Percentiles rank a stretch among this genome's conserved stretches.
Conservation (phyloP, 2,888 invertebrate species). For the Onchidella celtica region DNA sequence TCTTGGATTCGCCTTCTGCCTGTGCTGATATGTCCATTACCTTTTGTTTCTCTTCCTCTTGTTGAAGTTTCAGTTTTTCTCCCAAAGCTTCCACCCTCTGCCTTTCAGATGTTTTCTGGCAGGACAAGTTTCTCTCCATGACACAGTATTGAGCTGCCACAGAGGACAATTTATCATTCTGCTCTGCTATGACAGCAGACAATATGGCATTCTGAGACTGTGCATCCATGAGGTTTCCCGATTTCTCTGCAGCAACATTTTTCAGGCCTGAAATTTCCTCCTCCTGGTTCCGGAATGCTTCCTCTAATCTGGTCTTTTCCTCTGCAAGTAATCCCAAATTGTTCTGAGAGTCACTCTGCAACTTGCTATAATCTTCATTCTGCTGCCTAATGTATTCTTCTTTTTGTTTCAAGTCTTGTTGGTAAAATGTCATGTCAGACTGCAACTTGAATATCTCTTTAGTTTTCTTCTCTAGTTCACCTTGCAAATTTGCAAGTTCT, state of each 20-base stretch:
- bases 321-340: neutral
- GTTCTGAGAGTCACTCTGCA: constrained; percentile 17
- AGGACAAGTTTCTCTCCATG: neutral
- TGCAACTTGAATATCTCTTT: constrained; percentile 22
- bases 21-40: constrained; percentile 28
- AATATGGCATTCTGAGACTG: constrained; percentile 12
- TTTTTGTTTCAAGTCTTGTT: constrained; percentile 20
- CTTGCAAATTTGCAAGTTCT: constrained; percentile 18
- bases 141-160: constrained; percentile 16
- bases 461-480: constrained; percentile 40
- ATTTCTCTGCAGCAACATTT: constrained; percentile 10
- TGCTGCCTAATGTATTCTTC: neutral
- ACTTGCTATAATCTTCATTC: neutral
- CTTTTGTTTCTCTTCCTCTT: constrained; percentile 2
- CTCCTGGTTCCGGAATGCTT: neutral
- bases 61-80: constrained; percentile 20
- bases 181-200: constrained; percentile 15
- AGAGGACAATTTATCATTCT: constrained; percentile 29
- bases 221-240: constrained; percentile 1
- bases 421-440: neutral
- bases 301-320: neutral
- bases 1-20: constrained; percentile 18
- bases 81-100: neutral
- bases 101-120: neutral
- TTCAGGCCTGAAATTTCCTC: constrained; percentile 31